Evolutionary conservation across 1,140 invertebrate genomes (phyloP).

Genomic region (Drosophila mojavensis): DNA sequence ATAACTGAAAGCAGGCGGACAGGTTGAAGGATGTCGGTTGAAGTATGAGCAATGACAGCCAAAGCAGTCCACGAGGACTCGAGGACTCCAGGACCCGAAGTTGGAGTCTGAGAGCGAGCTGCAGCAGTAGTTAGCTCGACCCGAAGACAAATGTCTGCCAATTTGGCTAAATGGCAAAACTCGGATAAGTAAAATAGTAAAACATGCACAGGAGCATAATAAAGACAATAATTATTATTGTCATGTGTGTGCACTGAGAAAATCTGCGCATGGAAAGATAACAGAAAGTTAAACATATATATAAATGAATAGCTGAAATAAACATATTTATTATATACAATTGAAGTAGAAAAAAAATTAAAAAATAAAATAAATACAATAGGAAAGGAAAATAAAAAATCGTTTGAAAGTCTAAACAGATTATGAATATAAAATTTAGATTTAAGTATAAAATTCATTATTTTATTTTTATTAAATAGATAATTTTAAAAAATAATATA

Average conservation of each 20-base stretch:
- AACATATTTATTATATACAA: too few relatives aligned
- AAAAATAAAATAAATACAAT: too few relatives aligned
- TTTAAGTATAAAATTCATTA: too few relatives aligned
- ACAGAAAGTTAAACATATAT: not conserved
- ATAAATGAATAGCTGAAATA: not conserved
- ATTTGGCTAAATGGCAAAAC: slow-evolving; percentile 81
- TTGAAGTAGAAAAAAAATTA: too few relatives aligned
- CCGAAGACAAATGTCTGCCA: slow-evolving; percentile 80
- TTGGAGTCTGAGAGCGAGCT: slow-evolving; percentile 1
- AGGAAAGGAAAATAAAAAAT: too few relatives aligned
- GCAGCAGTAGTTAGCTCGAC: slow-evolving; percentile 10
- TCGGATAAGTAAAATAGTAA: slow-evolving; percentile 76
- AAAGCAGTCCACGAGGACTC: slow-evolving; percentile 9
- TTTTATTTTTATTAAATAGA: too few relatives aligned
- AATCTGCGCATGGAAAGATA: not conserved
- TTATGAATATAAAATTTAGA: too few relatives aligned
- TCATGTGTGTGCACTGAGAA: slow-evolving; percentile 60
- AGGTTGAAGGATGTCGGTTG: slow-evolving; percentile 14
- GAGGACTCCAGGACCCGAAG: not conserved
- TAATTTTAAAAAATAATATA: too few relatives aligned
- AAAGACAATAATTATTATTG: slow-evolving; percentile 83
- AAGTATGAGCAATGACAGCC: slow-evolving; percentile 37
- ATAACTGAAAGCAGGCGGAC: slow-evolving; percentile 20
- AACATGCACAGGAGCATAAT: slow-evolving; percentile 80
- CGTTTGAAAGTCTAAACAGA: too few relatives aligned